These are phyloP conservation scores for Orientallactaga bullata DNA, from an alignment of 2,113 vertebrate genomes.

Conservation along the genomic window DNA sequence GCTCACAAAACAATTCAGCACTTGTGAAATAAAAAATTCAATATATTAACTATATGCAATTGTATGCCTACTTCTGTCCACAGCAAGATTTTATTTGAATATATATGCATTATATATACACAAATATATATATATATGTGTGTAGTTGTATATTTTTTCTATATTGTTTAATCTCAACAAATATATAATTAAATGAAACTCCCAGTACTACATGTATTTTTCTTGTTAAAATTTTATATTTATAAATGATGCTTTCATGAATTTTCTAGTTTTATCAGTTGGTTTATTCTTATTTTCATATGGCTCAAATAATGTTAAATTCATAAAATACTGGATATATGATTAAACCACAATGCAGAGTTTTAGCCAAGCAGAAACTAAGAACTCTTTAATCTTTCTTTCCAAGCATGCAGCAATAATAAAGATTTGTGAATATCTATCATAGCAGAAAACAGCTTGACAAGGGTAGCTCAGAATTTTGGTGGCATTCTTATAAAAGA, in stretches of 20 bases:
- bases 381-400: slow-evolving; percentile 66
- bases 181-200: neutral
- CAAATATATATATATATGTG: neutral
- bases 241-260: neutral
- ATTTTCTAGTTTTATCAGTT: neutral
- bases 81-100: neutral
- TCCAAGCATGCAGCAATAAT: slow-evolving; percentile 61
- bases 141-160: neutral
- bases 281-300: neutral
- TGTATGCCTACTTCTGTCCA: neutral
- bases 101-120: too few species aligned
- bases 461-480: slow-evolving; percentile 55
- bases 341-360: slow-evolving; percentile 6
- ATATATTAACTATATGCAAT: neutral
- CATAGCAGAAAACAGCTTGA: slow-evolving; percentile 60
- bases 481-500: slow-evolving; percentile 65
- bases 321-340: neutral
- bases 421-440: slow-evolving; percentile 73
- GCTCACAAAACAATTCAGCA: neutral
- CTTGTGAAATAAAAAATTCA: neutral
- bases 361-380: slow-evolving; percentile 37
- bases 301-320: neutral
- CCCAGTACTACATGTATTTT: neutral
- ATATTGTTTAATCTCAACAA: neutral
- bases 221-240: neutral